Percentiles rank a stretch among this genome's conserved stretches.
Evolutionary conservation across 2,888 invertebrate genomes (phyloP).

Genomic region (Chorisops tibialis): DNA sequence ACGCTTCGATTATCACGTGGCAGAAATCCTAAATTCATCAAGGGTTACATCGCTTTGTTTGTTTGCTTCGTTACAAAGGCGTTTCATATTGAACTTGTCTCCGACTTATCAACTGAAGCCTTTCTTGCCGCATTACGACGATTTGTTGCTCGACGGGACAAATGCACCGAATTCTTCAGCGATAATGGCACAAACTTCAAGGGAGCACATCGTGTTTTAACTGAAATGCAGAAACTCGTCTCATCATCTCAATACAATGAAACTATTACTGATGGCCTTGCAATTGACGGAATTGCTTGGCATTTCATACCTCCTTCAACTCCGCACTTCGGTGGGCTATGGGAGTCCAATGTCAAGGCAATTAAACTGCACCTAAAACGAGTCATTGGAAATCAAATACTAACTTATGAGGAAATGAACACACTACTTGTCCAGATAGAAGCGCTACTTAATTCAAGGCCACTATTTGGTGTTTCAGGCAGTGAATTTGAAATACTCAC

Average conservation of each 20-base stretch:
- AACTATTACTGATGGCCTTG: conserved; percentile 38
- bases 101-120: background rate
- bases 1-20: too few relatives aligned
- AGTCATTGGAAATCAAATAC: conserved; percentile 8
- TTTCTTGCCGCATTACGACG: conserved; percentile 31
- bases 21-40: background rate
- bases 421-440: conserved; percentile 35
- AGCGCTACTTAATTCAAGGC: conserved; percentile 35
- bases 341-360: conserved; percentile 32
- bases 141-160: conserved; percentile 35
- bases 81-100: conserved; percentile 33
- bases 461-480: conserved; percentile 21
- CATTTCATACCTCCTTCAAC: conserved; percentile 20
- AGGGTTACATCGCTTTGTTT: background rate
- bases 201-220: conserved; percentile 35
- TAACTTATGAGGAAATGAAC: conserved; percentile 26
- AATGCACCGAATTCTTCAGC: too few relatives aligned
- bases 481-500: conserved; percentile 13
- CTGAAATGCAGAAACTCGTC: conserved; percentile 16
- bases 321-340: conserved; percentile 18
- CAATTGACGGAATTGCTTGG: conserved; percentile 35
- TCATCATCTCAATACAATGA: background rate
- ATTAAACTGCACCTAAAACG: conserved; percentile 33
- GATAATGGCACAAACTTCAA: conserved; percentile 39
- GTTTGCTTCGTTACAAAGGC: conserved; percentile 31